Conservation (phyloP, 2,888 invertebrate genomes). For the Masnerella sp. region DNA sequence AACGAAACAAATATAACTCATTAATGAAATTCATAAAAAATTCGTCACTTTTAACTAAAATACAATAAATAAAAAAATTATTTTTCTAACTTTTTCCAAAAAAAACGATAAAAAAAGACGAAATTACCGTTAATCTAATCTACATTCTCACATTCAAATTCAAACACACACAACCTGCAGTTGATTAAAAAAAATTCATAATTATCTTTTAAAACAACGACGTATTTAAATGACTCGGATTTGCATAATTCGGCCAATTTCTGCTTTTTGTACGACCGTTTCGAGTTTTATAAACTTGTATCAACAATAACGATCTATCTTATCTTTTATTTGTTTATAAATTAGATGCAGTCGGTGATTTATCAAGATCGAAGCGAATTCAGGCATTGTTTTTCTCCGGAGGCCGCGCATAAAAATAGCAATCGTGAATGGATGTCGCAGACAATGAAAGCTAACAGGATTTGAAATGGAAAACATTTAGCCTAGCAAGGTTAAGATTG, state of each 20-base stretch:
- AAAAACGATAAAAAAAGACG: no score
- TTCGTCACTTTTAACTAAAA: no score
- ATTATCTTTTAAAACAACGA: no score
- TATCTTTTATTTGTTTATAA: conserved; percentile 7
- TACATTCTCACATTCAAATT: no score
- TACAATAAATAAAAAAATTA: no score
- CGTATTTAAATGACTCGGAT: not conserved
- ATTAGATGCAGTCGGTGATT: not conserved
- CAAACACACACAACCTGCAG: no score
- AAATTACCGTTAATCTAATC: no score
- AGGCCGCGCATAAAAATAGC: not conserved
- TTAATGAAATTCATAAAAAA: not conserved
- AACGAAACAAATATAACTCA: no score
- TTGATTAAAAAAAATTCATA: no score
- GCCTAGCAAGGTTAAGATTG: conserved; percentile 17
- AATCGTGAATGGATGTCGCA: conserved; percentile 1
- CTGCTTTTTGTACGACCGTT: not conserved
- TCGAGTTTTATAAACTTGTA: not conserved
- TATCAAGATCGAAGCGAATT: not conserved
- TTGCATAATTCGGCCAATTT: not conserved
- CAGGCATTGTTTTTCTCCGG: not conserved
- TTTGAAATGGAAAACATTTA: conserved; percentile 16
- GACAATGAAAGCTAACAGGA: conserved; percentile 13
- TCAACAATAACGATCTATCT: not conserved
- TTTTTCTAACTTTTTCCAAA: no score